Conservation (phyloP, 2,888 invertebrate species). For the Monopis laevigella region DNA sequence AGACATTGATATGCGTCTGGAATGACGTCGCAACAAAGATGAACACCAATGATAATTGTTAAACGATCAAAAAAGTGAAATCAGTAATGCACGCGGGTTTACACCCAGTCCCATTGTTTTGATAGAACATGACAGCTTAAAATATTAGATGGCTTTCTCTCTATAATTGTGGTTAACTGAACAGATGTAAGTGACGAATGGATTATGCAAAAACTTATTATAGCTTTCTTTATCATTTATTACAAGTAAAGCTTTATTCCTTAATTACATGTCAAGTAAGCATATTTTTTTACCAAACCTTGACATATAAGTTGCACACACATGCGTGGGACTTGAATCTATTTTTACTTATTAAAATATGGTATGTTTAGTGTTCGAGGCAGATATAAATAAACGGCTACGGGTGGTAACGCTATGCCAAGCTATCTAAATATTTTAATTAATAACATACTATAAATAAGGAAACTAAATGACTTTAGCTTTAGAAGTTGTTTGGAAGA, state of each 20-base stretch:
- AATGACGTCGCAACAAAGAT: too few relatives aligned
- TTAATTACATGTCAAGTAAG: too few relatives aligned
- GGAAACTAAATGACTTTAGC: too few relatives aligned
- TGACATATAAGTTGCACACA: slow-evolving; percentile 46
- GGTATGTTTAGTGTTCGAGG: background rate
- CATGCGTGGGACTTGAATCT: slow-evolving; percentile 37
- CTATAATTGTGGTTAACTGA: slow-evolving; percentile 3
- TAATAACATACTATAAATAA: too few relatives aligned
- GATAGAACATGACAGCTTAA: slow-evolving; percentile 11
- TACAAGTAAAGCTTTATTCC: too few relatives aligned
- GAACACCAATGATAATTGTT: background rate
- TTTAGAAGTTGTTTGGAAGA: too few relatives aligned
- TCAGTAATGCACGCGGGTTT: slow-evolving; percentile 17
- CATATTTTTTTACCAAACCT: slow-evolving; percentile 41
- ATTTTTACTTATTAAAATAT: slow-evolving; percentile 28
- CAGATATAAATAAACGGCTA: slow-evolving; percentile 5
- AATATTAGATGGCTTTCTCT: slow-evolving; percentile 10
- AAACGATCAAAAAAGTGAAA: slow-evolving; percentile 17
- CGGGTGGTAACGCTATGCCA: slow-evolving; percentile 7
- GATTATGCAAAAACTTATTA: too few relatives aligned
- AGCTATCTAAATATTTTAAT: too few relatives aligned
- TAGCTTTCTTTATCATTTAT: too few relatives aligned
- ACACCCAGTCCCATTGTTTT: slow-evolving; percentile 9
- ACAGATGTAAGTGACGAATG: too few relatives aligned
- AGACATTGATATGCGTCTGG: too few relatives aligned